These are phyloP conservation scores for Phasianus colchicus DNA, from an alignment of 2,113 vertebrate species.

Conservation along the genomic window DNA sequence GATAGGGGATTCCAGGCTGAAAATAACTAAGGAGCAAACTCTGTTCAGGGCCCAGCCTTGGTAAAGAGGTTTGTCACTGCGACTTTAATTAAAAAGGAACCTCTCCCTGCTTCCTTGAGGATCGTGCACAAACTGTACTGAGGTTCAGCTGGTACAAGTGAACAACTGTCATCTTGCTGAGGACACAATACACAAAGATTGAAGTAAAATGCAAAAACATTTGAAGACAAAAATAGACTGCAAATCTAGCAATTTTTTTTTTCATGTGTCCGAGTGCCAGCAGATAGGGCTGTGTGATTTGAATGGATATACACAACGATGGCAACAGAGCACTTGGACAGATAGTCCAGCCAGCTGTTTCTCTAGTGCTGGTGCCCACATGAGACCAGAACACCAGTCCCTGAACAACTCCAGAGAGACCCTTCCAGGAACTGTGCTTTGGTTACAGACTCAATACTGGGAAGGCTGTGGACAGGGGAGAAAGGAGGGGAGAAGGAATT, in stretches of 20 bases:
- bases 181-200: not conserved
- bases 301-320: not conserved
- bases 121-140: not conserved
- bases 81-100: not conserved
- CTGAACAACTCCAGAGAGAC: not conserved
- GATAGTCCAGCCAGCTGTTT: not conserved
- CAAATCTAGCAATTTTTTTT: not conserved
- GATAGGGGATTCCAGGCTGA: conserved; percentile 2
- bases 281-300: not conserved
- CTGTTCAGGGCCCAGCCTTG: not conserved
- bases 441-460: not conserved
- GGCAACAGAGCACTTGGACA: conserved; percentile 7
- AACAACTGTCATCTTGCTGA: not conserved
- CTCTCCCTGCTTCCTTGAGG: not conserved
- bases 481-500: not conserved
- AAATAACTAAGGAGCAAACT: not conserved
- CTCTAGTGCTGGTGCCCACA: not conserved
- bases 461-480: not conserved
- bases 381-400: not conserved
- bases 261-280: not conserved
- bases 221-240: not conserved
- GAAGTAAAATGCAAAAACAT: not conserved
- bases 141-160: not conserved
- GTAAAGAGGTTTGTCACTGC: not conserved
- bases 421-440: conserved; percentile 24